A percentile compares a stretch with the other conserved stretches of the same genome.
phyloP scores from a whole-genome alignment of 2,113 vertebrate species.

The Engystomops pustulosus region DNA sequence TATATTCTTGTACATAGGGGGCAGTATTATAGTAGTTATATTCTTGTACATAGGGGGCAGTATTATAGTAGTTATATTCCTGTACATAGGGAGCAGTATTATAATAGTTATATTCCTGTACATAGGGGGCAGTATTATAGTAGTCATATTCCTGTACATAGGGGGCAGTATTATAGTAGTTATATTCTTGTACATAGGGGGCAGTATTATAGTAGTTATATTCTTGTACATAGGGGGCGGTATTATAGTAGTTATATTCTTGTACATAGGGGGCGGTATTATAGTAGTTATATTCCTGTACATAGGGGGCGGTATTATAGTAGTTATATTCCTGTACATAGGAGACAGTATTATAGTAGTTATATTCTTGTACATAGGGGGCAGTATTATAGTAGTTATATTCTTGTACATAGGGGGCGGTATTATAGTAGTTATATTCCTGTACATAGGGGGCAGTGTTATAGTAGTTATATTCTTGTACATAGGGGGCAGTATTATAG shows the following conservation, averaged over 20 bases:
- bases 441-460: not conserved
- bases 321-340: not conserved
- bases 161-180: not conserved
- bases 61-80: slow-evolving; percentile 7
- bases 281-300: slow-evolving; percentile 2
- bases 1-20: not conserved
- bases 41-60: slow-evolving; percentile 1
- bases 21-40: slow-evolving; percentile 17
- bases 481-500: not conserved
- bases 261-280: not conserved
- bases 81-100: not conserved
- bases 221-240: not conserved
- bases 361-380: not conserved
- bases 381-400: slow-evolving; percentile 2
- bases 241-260: slow-evolving; percentile 5
- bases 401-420: not conserved
- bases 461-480: slow-evolving; percentile 16
- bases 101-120: slow-evolving; percentile 7
- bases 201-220: not conserved
- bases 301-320: not conserved
- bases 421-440: not conserved
- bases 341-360: not conserved
- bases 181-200: not conserved
- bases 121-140: slow-evolving; percentile 8
- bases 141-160: not conserved